Evolutionary conservation across 1,140 invertebrate species (phyloP).

Genomic region (Littorina saxatilis): DNA sequence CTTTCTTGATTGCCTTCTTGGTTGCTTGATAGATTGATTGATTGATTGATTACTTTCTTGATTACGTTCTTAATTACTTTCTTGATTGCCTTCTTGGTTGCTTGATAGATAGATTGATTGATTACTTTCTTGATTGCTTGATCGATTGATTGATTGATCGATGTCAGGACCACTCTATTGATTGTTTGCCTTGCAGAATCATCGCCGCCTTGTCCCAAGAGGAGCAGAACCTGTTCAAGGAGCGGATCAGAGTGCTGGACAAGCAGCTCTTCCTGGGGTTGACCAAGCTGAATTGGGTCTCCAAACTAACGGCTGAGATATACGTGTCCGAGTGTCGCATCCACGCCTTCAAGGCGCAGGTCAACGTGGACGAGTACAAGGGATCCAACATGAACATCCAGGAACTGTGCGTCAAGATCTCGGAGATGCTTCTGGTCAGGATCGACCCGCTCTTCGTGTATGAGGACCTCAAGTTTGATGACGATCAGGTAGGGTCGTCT

Average conservation of each 20-base stretch:
- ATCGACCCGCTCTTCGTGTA: conserved; percentile 78
- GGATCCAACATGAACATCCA: conserved; percentile 84
- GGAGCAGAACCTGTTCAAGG: conserved; percentile 79
- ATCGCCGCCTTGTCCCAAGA: conserved; percentile 79
- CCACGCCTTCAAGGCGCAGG: conserved; percentile 82
- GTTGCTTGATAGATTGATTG: too few species aligned
- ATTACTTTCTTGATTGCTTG: too few species aligned
- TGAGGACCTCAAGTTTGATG: conserved; percentile 76
- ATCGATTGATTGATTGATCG: too few species aligned
- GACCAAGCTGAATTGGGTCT: conserved; percentile 86
- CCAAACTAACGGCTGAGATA: conserved; percentile 83
- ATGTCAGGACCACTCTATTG: too few species aligned
- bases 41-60: too few species aligned
- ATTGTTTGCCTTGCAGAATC: conserved; percentile 76
- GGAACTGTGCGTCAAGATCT: conserved; percentile 86
- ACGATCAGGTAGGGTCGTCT: conserved; percentile 69
- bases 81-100: too few species aligned
- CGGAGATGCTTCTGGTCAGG: conserved; percentile 83
- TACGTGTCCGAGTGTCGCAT: conserved; percentile 87
- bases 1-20: too few species aligned
- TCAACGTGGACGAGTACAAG: conserved; percentile 88
- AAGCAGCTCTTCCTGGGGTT: conserved; percentile 88
- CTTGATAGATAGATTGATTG: too few species aligned
- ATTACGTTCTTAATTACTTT: too few species aligned
- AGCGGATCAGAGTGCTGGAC: conserved; percentile 80